Base-by-base conservation (phyloP, 92 coral and sea anemone species). In the Porites evermanni region DNA sequence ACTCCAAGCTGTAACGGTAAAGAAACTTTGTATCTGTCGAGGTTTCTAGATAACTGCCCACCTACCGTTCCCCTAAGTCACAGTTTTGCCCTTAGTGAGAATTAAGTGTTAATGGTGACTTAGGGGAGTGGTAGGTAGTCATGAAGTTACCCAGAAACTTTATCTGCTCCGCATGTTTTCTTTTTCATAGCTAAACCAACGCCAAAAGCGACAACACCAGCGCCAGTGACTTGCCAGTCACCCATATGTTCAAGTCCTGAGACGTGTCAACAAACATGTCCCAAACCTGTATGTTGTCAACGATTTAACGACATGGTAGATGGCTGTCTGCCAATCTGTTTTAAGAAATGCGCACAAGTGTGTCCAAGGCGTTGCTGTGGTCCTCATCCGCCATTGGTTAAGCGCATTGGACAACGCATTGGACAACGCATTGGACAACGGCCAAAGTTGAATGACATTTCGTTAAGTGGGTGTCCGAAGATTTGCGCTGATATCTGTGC, bases 331-430 rank as follows among this genome's bases (percentile, higher is more conserved):
- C 64, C 77, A 16, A 75, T 95, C 64, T 97, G 99, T 87, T 95
- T 74, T 83, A 70, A 50, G n/a, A 61, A 68, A 23, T 97, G 99
- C 72, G 94, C 93, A 12, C 89, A 76, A 12, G 86, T 77, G 18
- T 97, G 99, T 26, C 99, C 98, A 38, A 86, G 97, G 61, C 88
- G 99, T 53, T 97, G 99, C 78, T 97, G 99, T 67, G 99, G 98
- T 2, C 98, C 99, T 19, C 93, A 94, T 72, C 91, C 93, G 21
- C 94, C 94, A 72, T 21, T 56, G 61, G 61, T 82, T 3, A 72
- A 74, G 72, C 67, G 79, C 26, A 59, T 77, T 50, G 81, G 70
- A 32, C 84, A 75, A n/a, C 90, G 96, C 32, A 29, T 29, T 29
- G 32, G 32, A 29, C 32, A 29, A 29, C 67, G 79, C 26, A 59